phyloP scores from a whole-genome alignment of 2,888 invertebrate species.

The Masnerella sp. region DNA sequence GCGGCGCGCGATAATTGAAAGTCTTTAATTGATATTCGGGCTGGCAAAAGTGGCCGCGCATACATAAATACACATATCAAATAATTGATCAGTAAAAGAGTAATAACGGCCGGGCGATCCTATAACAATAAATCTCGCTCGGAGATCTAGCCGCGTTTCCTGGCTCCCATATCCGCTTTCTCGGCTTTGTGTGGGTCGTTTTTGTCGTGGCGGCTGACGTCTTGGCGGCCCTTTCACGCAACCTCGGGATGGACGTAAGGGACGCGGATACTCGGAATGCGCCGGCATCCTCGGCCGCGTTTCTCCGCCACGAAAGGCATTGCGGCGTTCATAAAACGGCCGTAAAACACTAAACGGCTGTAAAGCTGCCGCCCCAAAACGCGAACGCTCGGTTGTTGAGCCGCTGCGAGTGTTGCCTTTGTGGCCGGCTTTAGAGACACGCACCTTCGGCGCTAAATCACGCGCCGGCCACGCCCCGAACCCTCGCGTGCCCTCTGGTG shows the following conservation, averaged over 20 bases:
- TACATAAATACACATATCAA: constrained; percentile 47
- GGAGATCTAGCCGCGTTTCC: constrained; percentile 46
- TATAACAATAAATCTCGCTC: constrained; percentile 49
- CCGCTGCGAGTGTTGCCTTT: constrained; percentile 63
- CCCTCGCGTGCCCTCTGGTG: constrained; percentile 62
- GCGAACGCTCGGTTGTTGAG: constrained; percentile 67
- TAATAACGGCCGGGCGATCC: constrained; percentile 31
- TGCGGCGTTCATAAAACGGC: constrained; percentile 76
- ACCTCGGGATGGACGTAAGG: constrained; percentile 53
- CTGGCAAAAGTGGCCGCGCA: constrained; percentile 7
- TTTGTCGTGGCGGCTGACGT: constrained; percentile 41
- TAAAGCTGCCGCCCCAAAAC: constrained; percentile 77
- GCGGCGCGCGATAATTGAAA: constrained; percentile 20
- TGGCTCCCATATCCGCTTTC: constrained; percentile 44
- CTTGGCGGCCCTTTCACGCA: constrained; percentile 50
- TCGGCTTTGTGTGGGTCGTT: constrained; percentile 42
- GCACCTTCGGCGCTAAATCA: constrained; percentile 75
- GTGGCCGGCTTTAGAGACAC: constrained; percentile 73
- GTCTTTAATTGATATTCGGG: constrained; percentile 43
- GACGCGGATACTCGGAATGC: constrained; percentile 55
- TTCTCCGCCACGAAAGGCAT: constrained; percentile 63
- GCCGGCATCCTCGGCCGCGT: constrained; percentile 37
- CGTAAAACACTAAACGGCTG: constrained; percentile 78
- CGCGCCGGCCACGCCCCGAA: constrained; percentile 71
- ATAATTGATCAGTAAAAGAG: constrained; percentile 55